A percentile compares a stretch with the other conserved stretches of the same genome.
These are phyloP conservation scores for Apogon hyalosoma DNA, from an alignment of 2,797 vertebrate genomes.

Conservation along the genomic window DNA sequence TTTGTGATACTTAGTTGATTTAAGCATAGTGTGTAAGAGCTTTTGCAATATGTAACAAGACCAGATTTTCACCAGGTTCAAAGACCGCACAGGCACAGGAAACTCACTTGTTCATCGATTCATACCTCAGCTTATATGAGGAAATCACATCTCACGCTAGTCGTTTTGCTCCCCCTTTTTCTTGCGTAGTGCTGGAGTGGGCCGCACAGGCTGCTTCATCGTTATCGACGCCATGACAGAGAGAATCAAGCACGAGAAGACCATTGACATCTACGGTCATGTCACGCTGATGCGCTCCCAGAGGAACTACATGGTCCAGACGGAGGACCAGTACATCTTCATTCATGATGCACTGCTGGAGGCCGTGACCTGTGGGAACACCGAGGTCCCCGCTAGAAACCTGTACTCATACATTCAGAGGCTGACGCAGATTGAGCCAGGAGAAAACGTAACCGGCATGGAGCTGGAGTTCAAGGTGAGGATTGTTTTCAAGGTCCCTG, in stretches of 20 bases:
- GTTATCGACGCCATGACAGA: constrained; percentile 99
- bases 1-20: constrained; percentile 60
- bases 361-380: constrained; percentile 97
- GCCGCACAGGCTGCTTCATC: constrained; percentile 97
- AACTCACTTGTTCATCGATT: constrained; percentile 10
- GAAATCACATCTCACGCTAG: constrained; percentile 33
- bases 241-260: constrained; percentile 98
- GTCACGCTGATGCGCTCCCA: constrained; percentile 99
- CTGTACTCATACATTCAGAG: constrained; percentile 98
- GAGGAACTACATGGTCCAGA: constrained; percentile 99
- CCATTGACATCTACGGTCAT: constrained; percentile 97
- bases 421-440: constrained; percentile 95
- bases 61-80: constrained; percentile 36
- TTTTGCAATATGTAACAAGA: constrained; percentile 12
- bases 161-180: background rate
- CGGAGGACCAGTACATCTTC: constrained; percentile 99
- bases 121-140: constrained; percentile 14
- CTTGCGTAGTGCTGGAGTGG: constrained; percentile 91
- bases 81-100: constrained; percentile 20
- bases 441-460: constrained; percentile 98
- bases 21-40: constrained; percentile 34
- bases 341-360: constrained; percentile 97
- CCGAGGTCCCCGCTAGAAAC: constrained; percentile 97
- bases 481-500: background rate
- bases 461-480: constrained; percentile 99